These are phyloP conservation scores for Oryzias curvinotus DNA, from an alignment of 2,113 vertebrate species.

Conservation along the genomic window DNA sequence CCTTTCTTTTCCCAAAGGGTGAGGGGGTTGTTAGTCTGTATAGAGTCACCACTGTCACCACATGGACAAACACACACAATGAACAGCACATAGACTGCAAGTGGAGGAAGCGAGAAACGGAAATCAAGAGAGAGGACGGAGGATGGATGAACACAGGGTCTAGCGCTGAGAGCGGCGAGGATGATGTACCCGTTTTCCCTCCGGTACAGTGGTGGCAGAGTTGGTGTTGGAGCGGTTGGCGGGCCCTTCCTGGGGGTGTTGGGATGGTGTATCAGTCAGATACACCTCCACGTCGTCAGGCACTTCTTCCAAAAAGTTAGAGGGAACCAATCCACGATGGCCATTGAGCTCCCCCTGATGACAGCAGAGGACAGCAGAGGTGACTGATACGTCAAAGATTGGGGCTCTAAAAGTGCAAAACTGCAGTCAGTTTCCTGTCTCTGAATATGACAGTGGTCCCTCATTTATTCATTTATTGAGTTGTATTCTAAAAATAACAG, in stretches of 20 bases:
- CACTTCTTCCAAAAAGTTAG: conserved; percentile 92
- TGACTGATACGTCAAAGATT: too few relatives aligned
- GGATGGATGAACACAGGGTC: conserved; percentile 80
- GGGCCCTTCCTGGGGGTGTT: conserved; percentile 79
- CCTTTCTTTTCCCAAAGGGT: conserved; percentile 38
- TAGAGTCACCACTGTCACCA: conserved; percentile 73
- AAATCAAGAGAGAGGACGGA: conserved; percentile 76
- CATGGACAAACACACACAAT: conserved; percentile 76
- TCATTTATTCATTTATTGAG: too few relatives aligned
- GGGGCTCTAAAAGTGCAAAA: too few relatives aligned
- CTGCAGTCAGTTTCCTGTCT: too few relatives aligned
- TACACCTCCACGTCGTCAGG: conserved; percentile 89
- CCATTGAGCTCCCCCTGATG: conserved; percentile 90
- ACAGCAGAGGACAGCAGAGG: background rate
- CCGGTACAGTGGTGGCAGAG: conserved; percentile 49
- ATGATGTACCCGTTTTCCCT: conserved; percentile 82
- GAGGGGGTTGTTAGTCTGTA: conserved; percentile 61
- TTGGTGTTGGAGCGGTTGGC: conserved; percentile 53
- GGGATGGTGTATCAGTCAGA: conserved; percentile 87
- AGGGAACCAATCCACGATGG: conserved; percentile 91
- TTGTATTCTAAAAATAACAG: too few relatives aligned
- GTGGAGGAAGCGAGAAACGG: conserved; percentile 73
- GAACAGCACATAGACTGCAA: conserved; percentile 76
- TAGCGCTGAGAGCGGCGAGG: conserved; percentile 82
- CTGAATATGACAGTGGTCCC: too few relatives aligned